Evolutionary conservation across 1,140 invertebrate genomes (phyloP), one percentile per base, ranked within the genome.

Genomic region (Orchesella cincta): DNA sequence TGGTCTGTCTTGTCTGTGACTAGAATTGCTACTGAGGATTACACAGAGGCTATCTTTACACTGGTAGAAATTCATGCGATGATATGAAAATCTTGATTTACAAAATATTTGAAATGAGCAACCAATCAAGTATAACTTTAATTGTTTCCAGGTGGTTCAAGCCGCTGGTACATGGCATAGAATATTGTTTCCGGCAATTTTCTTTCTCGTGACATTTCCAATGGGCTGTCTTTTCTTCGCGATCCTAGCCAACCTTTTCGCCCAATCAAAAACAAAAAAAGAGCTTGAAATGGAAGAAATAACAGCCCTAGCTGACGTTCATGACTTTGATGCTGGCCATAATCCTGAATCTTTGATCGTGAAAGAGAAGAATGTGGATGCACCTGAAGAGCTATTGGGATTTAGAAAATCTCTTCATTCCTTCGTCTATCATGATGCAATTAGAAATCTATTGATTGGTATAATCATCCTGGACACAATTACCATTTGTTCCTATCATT

Each of bases 1-100:
- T 95, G 93, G 93, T 94, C 93, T 74, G 94, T 96, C 93, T 88
- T 96, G 78, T 67, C 62, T 33, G 62, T 67, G 26, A 67, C 33
- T 2, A 8, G 62, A 29, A 67, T 67, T 33, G 62, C 28, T 12
- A 67, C 26, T n/a, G 62, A 67, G n/a, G 62, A 67, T 33, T 67
- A 31, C n/a, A 67, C 62, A 12, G 62, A 67, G 33, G 26, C 29
- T 14, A 67, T 67, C 8, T 67, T 67, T 31, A 29, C 26, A 33
- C 62, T 31, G 31, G 28, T 57, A 23, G 3, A 46, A 46, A 46
- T 8, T 46, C 18, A 46, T 46, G 39, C 5, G 39, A n/a, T n/a
- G n/a, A 46, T 18, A 46, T 46, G 39, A 46, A 46, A 46, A 46
- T 46, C 5, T 8, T 46, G 39, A 46, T 46, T 8, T 46, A 46